phyloP scores from a whole-genome alignment of 92 coral and sea anemone genomes.

The Metridium senile region DNA sequence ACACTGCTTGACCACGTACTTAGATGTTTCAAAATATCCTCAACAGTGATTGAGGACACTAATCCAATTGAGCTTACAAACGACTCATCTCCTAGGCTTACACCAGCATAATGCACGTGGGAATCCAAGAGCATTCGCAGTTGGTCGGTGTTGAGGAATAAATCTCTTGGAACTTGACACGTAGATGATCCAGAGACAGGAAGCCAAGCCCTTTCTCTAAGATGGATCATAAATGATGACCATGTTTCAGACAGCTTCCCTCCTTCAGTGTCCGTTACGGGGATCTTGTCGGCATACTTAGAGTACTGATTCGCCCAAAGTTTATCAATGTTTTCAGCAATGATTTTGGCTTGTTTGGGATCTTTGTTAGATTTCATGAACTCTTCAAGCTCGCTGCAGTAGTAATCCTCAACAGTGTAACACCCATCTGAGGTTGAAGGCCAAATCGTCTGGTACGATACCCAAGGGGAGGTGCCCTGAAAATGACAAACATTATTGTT shows the following conservation, averaged over 20 bases:
- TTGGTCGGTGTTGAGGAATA: conserved; percentile 16
- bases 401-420: conserved; percentile 72
- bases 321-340: conserved; percentile 77
- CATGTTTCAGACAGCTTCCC: conserved; percentile 44
- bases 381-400: conserved; percentile 75
- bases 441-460: conserved; percentile 57
- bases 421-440: conserved; percentile 62
- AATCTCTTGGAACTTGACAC: conserved; percentile 3
- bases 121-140: conserved; percentile 51
- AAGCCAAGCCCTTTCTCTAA: conserved; percentile 70
- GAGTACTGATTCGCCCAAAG: conserved; percentile 71
- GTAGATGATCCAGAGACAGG: conserved; percentile 16
- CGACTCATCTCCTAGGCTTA: conserved; percentile 38
- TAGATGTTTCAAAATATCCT: conserved; percentile 59
- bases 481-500: not conserved
- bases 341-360: conserved; percentile 46
- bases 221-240: conserved; percentile 66
- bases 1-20: conserved; percentile 59
- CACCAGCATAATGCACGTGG: conserved; percentile 55
- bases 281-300: conserved; percentile 58
- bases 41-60: conserved; percentile 42
- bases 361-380: conserved; percentile 38
- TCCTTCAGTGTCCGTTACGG: conserved; percentile 57
- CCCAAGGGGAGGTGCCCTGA: conserved; percentile 80
- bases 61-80: conserved; percentile 61